These are phyloP conservation scores for Danio aesculapii DNA, from an alignment of 2,797 vertebrate species.

Conservation along the genomic window DNA sequence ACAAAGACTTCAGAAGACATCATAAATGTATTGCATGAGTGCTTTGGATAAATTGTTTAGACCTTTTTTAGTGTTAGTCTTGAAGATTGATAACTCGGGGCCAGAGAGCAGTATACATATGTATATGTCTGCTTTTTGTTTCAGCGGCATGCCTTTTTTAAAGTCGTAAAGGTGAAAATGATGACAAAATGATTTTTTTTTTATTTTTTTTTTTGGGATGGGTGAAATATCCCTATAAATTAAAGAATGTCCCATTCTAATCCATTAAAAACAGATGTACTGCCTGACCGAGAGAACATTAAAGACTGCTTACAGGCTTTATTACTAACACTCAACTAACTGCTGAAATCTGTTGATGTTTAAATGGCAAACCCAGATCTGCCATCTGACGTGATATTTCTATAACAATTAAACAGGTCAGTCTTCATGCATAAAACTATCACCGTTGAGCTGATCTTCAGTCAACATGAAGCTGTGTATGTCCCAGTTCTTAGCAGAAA, in stretches of 20 bases:
- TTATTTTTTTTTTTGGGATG: too few species aligned
- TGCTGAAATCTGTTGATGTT: constrained; percentile 1
- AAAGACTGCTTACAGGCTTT: constrained; percentile 56
- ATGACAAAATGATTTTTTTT: background rate
- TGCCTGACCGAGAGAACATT: constrained; percentile 6
- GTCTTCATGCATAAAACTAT: background rate
- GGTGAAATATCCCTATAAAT: background rate
- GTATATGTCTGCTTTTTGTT: background rate
- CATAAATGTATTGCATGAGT: background rate
- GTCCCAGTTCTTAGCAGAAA: constrained; percentile 22
- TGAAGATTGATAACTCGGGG: background rate
- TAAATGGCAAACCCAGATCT: background rate
- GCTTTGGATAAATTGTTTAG: background rate
- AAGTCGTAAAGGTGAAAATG: background rate
- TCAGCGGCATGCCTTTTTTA: background rate
- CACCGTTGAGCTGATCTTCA: background rate
- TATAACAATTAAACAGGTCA: background rate
- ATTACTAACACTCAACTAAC: constrained; percentile 52
- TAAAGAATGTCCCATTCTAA: background rate
- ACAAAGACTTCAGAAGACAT: constrained; percentile 12
- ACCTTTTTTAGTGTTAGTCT: too few species aligned
- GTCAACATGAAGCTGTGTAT: background rate
- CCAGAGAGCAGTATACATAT: too few species aligned
- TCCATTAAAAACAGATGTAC: constrained; percentile 3
- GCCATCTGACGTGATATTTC: background rate